These are phyloP conservation scores for Lasioglossum zephyrum DNA, from an alignment of 2,888 invertebrate genomes.

Conservation along the genomic window DNA sequence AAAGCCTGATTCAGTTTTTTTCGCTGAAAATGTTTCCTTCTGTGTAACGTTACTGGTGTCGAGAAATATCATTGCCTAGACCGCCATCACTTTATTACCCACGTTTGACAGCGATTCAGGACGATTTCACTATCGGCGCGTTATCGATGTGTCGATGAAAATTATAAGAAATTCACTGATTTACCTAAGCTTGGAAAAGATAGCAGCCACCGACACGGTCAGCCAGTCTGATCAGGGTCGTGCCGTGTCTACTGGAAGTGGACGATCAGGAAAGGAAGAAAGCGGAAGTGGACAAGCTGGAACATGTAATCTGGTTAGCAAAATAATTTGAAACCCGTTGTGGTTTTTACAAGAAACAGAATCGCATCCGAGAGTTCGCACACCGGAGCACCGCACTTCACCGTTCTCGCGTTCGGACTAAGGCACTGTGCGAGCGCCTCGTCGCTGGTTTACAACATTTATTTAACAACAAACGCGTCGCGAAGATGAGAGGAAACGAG, in stretches of 20 bases:
- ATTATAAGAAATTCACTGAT: background rate
- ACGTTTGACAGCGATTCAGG: background rate
- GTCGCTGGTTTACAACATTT: slow-evolving; percentile 27
- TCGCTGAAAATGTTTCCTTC: background rate
- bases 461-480: slow-evolving; percentile 32
- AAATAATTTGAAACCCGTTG: background rate
- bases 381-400: slow-evolving; percentile 35
- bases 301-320: background rate
- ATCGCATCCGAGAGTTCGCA: background rate
- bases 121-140: background rate
- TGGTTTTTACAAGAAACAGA: background rate
- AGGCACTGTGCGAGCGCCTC: background rate
- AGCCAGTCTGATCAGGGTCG: slow-evolving; percentile 18
- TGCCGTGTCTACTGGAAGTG: slow-evolving; percentile 5
- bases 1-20: background rate
- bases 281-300: background rate
- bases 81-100: background rate
- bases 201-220: background rate
- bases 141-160: background rate
- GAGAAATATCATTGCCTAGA: background rate
- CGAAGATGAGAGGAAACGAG: slow-evolving; percentile 30
- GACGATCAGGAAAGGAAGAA: background rate
- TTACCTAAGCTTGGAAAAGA: background rate
- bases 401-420: slow-evolving; percentile 19
- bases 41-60: background rate